Percentiles rank a stretch among this genome's conserved stretches.
phyloP scores from a whole-genome alignment of 2,888 invertebrate genomes.

The Cantharis nigra region DNA sequence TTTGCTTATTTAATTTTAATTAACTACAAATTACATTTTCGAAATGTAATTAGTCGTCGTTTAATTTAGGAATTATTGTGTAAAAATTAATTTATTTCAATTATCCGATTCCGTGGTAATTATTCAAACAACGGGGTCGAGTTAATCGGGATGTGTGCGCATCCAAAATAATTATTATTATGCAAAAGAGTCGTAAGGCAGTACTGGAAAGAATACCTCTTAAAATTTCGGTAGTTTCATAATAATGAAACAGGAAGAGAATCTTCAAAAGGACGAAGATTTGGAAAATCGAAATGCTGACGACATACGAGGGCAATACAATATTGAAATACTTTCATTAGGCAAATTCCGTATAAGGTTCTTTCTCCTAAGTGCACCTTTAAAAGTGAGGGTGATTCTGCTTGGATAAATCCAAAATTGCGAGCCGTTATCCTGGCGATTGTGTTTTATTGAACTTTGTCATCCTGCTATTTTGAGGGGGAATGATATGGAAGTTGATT shows the following conservation, averaged over 20 bases:
- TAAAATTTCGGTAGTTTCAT: neutral
- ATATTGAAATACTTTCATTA: neutral
- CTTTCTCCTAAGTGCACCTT: neutral
- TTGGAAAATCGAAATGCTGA: neutral
- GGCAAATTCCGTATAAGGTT: neutral
- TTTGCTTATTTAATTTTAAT: neutral
- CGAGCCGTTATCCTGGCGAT: neutral
- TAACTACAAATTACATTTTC: neutral
- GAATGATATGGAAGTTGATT: neutral
- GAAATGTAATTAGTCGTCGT: neutral
- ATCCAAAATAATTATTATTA: neutral
- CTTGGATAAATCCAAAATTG: neutral
- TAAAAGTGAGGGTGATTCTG: neutral
- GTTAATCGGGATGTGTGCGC: neutral
- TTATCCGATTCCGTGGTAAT: neutral
- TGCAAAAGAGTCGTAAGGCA: neutral
- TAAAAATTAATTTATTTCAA: neutral
- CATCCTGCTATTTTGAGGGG: neutral
- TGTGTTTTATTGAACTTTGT: neutral
- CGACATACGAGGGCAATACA: neutral
- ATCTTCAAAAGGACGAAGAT: neutral
- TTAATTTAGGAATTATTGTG: neutral
- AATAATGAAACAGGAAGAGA: too few species aligned
- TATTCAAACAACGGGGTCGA: neutral
- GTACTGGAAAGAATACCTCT: neutral